phyloP scores from a whole-genome alignment of 2,888 invertebrate genomes.

The Drosophila testacea region DNA sequence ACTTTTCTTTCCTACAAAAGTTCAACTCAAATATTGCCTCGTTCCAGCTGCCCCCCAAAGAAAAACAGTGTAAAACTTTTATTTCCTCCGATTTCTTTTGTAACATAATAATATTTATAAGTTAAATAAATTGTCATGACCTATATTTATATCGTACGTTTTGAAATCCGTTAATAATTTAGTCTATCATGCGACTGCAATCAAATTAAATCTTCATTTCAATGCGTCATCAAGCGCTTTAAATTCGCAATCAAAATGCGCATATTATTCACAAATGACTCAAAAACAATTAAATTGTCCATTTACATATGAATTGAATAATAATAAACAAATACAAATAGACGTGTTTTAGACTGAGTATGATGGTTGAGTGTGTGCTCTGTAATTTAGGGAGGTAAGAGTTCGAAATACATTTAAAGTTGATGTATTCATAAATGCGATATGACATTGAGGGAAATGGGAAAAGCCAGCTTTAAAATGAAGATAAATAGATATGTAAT shows the following conservation, averaged over 20 bases:
- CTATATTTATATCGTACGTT: background rate
- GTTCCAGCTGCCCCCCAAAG: constrained; percentile 1
- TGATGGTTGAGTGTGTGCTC: background rate
- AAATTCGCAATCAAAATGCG: constrained; percentile 55
- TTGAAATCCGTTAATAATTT: background rate
- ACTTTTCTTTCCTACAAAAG: constrained; percentile 9
- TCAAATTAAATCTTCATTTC: constrained; percentile 28
- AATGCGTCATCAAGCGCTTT: constrained; percentile 7
- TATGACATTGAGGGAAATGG: too few relatives aligned
- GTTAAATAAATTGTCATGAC: constrained; percentile 16
- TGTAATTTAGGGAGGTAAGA: background rate
- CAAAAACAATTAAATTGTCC: constrained; percentile 48
- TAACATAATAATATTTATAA: constrained; percentile 2
- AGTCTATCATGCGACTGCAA: background rate
- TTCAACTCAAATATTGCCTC: constrained; percentile 29
- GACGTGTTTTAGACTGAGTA: background rate
- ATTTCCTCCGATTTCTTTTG: background rate
- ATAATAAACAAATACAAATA: constrained; percentile 24
- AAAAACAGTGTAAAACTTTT: background rate
- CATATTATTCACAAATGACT: constrained; percentile 44
- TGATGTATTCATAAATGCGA: too few relatives aligned
- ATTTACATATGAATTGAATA: constrained; percentile 56
- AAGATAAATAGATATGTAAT: too few relatives aligned
- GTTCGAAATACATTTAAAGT: too few relatives aligned
- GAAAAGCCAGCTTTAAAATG: too few relatives aligned